phyloP scores from a whole-genome alignment of 92 coral and sea anemone species.

The Phenganax stokvisi region DNA sequence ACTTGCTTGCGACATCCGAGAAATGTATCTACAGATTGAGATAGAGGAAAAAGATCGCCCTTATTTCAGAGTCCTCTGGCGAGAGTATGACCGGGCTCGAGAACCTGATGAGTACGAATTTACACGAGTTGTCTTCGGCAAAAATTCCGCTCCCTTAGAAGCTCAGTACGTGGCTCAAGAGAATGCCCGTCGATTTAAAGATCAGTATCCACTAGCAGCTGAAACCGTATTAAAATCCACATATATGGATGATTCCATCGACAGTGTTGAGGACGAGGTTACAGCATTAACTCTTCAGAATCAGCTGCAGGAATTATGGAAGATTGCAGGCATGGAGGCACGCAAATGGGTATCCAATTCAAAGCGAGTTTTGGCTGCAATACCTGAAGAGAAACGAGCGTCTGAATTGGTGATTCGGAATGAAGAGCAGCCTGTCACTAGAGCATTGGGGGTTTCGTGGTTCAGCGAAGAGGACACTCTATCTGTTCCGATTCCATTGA shows the following conservation, averaged over 20 bases:
- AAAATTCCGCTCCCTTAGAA: constrained; percentile 51
- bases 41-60: constrained; percentile 39
- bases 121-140: constrained; percentile 47
- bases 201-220: constrained; percentile 48
- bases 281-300: constrained; percentile 37
- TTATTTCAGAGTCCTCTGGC: constrained; percentile 40
- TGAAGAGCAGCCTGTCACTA: not conserved
- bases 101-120: constrained; percentile 50
- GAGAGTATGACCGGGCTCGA: constrained; percentile 45
- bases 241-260: constrained; percentile 52
- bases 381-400: constrained; percentile 3
- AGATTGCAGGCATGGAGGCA: constrained; percentile 22
- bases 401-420: constrained; percentile 8
- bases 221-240: constrained; percentile 55
- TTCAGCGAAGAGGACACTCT: constrained; percentile 13
- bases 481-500: constrained; percentile 30
- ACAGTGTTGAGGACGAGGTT: constrained; percentile 44
- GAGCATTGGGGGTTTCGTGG: constrained; percentile 5
- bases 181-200: constrained; percentile 45
- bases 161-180: constrained; percentile 55
- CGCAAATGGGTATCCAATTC: constrained; percentile 22
- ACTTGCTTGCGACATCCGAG: constrained; percentile 45
- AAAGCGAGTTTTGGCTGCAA: constrained; percentile 1
- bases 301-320: constrained; percentile 39
- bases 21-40: constrained; percentile 47